These are phyloP conservation scores for Hippocampus zosterae DNA, from an alignment of 2,113 vertebrate species.

Conservation along the genomic window DNA sequence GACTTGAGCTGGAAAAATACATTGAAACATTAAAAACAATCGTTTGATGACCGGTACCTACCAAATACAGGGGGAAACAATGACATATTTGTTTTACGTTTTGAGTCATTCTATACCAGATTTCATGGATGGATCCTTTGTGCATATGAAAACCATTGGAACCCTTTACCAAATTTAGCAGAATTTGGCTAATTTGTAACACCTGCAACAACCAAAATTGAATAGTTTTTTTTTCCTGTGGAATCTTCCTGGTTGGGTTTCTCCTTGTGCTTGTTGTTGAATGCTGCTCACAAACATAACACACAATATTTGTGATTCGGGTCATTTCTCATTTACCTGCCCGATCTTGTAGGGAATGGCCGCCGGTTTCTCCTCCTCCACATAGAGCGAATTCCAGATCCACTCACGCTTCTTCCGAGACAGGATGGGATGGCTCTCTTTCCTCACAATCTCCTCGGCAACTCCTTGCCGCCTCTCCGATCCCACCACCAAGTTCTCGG, in stretches of 20 bases:
- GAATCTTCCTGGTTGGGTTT: no score
- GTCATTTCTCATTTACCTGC: constrained; percentile 69
- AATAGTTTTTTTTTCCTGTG: not conserved
- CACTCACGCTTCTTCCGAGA: constrained; percentile 77
- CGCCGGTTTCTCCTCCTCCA: constrained; percentile 72
- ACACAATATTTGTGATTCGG: not conserved
- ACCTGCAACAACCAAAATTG: not conserved
- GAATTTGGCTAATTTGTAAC: not conserved
- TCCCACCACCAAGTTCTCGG: constrained; percentile 17
- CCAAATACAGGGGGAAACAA: not conserved
- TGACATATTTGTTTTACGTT: not conserved
- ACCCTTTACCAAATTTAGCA: not conserved
- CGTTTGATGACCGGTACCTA: no score
- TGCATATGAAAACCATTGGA: not conserved
- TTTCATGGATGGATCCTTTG: not conserved
- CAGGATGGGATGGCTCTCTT: constrained; percentile 46
- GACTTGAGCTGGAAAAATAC: constrained; percentile 77
- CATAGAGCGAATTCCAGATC: constrained; percentile 86
- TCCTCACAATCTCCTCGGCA: constrained; percentile 23
- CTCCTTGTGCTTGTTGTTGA: not conserved
- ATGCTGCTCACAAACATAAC: not conserved
- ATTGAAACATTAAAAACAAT: not conserved
- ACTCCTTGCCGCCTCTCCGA: not conserved
- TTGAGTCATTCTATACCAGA: not conserved
- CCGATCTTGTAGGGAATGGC: constrained; percentile 73